Conservation (phyloP, 1,140 invertebrate species). For the Scaptomyza graminum region DNA sequence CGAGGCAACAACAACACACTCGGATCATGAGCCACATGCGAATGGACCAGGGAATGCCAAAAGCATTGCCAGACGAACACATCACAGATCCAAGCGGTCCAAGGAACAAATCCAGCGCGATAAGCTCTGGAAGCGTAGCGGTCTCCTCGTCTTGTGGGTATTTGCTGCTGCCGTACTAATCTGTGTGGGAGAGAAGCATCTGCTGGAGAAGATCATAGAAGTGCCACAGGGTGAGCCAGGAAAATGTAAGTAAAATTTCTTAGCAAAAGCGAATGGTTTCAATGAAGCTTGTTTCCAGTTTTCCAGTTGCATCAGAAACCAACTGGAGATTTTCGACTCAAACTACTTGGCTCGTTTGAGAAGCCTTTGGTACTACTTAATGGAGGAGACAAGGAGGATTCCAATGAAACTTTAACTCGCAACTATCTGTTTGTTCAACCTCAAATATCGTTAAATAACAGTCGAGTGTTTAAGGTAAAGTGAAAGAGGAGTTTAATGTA, state of each 20-base stretch:
- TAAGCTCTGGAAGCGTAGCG: constrained; percentile 57
- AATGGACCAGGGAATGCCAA: constrained; percentile 71
- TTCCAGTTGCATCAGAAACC: constrained; percentile 69
- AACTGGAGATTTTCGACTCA: constrained; percentile 69
- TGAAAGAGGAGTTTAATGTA: not conserved
- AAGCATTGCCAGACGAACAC: constrained; percentile 49
- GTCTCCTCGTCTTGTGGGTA: constrained; percentile 66
- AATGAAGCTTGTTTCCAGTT: constrained; percentile 29
- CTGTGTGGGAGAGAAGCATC: constrained; percentile 72
- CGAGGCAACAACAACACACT: constrained; percentile 70
- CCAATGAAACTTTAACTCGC: constrained; percentile 49
- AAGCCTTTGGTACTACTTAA: constrained; percentile 21
- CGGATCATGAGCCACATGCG: constrained; percentile 64
- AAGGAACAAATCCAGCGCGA: constrained; percentile 65
- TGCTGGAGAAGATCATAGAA: constrained; percentile 72
- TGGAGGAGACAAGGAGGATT: not conserved
- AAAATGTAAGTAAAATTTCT: constrained; percentile 52
- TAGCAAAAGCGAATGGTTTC: not conserved
- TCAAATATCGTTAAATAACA: constrained; percentile 55
- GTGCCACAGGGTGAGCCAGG: constrained; percentile 64
- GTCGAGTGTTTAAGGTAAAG: constrained; percentile 50
- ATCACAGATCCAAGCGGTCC: constrained; percentile 68
- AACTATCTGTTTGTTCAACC: constrained; percentile 70
- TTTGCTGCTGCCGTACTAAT: constrained; percentile 70
- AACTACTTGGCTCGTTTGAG: constrained; percentile 67